phyloP scores from a whole-genome alignment of 2,113 vertebrate species.

The Riparia riparia region DNA sequence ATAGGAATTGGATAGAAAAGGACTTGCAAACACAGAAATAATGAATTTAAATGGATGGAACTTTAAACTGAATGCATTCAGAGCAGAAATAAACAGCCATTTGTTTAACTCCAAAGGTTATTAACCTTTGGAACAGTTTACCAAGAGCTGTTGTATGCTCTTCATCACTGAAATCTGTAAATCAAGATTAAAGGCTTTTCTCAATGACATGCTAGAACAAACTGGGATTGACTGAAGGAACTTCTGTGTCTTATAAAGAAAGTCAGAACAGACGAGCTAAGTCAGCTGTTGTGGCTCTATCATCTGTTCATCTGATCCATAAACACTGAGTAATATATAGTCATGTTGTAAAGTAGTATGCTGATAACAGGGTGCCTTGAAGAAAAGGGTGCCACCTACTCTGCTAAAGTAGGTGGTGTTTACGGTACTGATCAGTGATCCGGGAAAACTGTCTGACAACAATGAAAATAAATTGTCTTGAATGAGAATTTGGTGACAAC shows the following conservation, averaged over 20 bases:
- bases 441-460: background rate
- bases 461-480: background rate
- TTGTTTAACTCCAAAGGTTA: constrained; percentile 65
- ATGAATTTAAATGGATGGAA: constrained; percentile 38
- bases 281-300: background rate
- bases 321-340: background rate
- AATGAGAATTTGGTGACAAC: background rate
- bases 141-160: background rate
- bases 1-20: background rate
- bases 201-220: constrained; percentile 4
- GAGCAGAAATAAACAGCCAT: constrained; percentile 50
- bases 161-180: constrained; percentile 30
- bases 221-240: constrained; percentile 29
- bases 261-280: constrained; percentile 12
- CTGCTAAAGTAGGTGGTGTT: background rate
- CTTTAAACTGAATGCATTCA: constrained; percentile 47
- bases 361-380: background rate
- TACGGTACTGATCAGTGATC: background rate
- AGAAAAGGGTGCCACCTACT: background rate
- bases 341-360: background rate
- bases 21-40: constrained; percentile 35
- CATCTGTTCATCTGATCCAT: background rate
- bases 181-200: constrained; percentile 60
- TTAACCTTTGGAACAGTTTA: constrained; percentile 64
- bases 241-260: background rate